Base-by-base conservation (phyloP, 2,113 vertebrate genomes). In the Oceanodroma tethys region DNA sequence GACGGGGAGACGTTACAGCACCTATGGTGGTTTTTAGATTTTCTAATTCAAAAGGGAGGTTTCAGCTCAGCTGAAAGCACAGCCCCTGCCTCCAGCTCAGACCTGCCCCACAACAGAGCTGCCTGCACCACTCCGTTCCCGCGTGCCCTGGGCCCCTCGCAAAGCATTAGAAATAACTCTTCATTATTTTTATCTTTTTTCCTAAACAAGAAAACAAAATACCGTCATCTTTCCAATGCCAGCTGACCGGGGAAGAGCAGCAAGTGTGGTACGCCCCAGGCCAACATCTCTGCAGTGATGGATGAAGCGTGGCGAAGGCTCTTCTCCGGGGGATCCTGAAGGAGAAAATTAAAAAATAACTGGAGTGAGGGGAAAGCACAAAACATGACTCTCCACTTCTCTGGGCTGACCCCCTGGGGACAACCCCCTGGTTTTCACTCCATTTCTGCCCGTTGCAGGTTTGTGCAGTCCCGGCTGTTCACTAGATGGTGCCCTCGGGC, bases 401-500 rank as follows among this genome's bases (percentile, higher is more conserved):
- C 26, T 3, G 13, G 15, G n/a, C 15, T 53, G 78, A 78, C 14
- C 9, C 43, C 40, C 11, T 13, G 30, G 22, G 26, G 53, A 40
- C 9, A 21, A 5, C 12, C 42, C 16, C 17, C 10, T 3, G 19
- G 10, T 74, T 87, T 79, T 68, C 40, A 6, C 29, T 30, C 30
- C 8, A 1, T 47, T 84, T 48, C 47, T 89, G 86, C 78, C 78
- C 70, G 1, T 59, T 52, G 14, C 60, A 11, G n/a, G 30, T 48
- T 45, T 55, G n/a, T 25, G 45, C 67, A 16, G 76, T 65, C 55
- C 72, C 3, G 6, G 71, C 45, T 88, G 48, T 90, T 91, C 97
- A 96, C 96, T 97, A 96, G 97, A 76, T 97, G 97, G 97, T 96
- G 96, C 91, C 92, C 97, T 92, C 93, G 95, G 94, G 93, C 97